phyloP scores from a whole-genome alignment of 2,888 invertebrate species.

The Apamea monoglypha region DNA sequence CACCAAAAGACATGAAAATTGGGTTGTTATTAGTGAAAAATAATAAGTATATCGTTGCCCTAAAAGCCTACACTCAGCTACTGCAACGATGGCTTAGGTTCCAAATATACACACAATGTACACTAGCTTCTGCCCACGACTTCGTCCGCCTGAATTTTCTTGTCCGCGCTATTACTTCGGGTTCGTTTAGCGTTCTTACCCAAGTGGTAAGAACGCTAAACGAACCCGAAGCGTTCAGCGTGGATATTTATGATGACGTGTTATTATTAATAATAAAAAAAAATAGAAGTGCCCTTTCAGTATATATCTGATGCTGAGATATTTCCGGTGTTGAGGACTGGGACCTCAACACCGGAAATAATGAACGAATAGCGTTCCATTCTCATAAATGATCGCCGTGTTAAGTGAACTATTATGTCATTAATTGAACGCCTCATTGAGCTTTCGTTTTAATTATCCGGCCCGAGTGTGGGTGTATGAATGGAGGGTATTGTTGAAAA shows the following conservation, averaged over 20 bases:
- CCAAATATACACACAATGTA: neutral
- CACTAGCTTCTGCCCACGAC: no score
- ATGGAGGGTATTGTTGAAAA: slow-evolving; percentile 54
- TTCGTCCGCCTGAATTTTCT: no score
- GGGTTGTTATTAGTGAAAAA: no score
- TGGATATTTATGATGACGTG: neutral
- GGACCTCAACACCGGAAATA: slow-evolving; percentile 40
- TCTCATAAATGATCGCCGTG: slow-evolving; percentile 56
- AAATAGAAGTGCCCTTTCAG: slow-evolving; percentile 2
- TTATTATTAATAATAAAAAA: slow-evolving; percentile 12
- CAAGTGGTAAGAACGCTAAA: no score
- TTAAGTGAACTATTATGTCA: slow-evolving; percentile 62
- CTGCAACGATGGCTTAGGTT: neutral
- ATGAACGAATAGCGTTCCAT: slow-evolving; percentile 39
- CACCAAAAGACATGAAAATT: no score
- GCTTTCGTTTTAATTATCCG: slow-evolving; percentile 60
- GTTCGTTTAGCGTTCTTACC: no score
- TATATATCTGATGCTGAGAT: slow-evolving; percentile 16
- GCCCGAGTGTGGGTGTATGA: slow-evolving; percentile 56
- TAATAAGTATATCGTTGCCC: no score
- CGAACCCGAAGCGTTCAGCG: no score
- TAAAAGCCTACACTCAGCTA: neutral
- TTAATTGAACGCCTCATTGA: slow-evolving; percentile 62
- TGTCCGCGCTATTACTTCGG: no score
- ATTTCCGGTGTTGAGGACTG: no score